Evolutionary conservation across 1,140 invertebrate genomes (phyloP).

Genomic region (Anagrus nilaparvatae): DNA sequence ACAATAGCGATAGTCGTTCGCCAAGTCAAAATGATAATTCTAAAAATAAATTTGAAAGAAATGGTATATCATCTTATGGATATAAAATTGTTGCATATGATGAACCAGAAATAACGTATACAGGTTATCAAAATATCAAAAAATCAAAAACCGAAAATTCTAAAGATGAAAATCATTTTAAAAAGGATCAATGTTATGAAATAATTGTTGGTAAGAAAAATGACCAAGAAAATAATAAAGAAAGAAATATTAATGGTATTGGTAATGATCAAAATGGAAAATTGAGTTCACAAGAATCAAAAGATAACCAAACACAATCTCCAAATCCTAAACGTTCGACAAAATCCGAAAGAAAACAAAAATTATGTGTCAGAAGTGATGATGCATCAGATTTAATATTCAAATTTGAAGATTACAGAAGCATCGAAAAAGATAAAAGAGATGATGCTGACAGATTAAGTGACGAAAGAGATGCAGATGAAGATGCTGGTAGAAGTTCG

Average conservation of each 20-base stretch:
- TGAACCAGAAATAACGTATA: no score
- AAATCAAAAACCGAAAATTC: no score
- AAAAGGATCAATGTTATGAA: constrained; percentile 29
- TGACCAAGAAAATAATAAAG: constrained; percentile 11
- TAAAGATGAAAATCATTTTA: no score
- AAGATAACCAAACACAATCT: constrained; percentile 14
- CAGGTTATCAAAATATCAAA: no score
- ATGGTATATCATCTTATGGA: no score
- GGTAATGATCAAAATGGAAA: constrained; percentile 8
- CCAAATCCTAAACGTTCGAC: constrained; percentile 32
- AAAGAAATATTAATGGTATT: constrained; percentile 7
- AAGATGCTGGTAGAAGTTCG: constrained; percentile 34
- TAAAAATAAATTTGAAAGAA: no score
- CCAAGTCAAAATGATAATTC: no score
- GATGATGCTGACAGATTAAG: constrained; percentile 31
- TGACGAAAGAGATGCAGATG: constrained; percentile 34
- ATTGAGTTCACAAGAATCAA: constrained; percentile 13
- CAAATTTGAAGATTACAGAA: constrained; percentile 35
- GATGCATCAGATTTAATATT: constrained; percentile 35
- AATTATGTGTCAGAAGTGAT: constrained; percentile 33
- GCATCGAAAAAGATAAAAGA: constrained; percentile 28
- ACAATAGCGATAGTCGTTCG: no score
- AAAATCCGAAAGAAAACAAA: constrained; percentile 36
- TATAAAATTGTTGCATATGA: no score
- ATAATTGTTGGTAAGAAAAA: constrained; percentile 20